Evolutionary conservation across 2,888 invertebrate species (phyloP), one percentile per base, ranked within the genome.

Genomic region (Julus scanicus): DNA sequence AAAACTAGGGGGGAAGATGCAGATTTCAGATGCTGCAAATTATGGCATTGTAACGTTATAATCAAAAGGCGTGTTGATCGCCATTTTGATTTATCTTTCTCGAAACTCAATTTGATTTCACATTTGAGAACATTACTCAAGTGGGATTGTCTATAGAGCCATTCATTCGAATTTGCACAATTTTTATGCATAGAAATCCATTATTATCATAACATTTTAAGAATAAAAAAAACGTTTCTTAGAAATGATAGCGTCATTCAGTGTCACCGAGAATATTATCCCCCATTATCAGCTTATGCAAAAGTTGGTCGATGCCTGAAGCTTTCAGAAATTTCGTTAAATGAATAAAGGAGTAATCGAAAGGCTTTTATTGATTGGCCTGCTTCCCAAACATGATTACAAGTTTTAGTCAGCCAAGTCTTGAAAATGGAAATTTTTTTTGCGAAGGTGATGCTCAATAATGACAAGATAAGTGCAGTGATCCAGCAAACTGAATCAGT

Each of bases 401-500:
- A 13, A 80, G 37, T 80, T 80, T 80, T 80, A 80, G 9, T 37
- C 80, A 20, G 20, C 2, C 37, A 11, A 80, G 80, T 29, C 29
- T 37, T 37, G 37, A 80, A 80, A 80, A 80, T 29, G 37, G 80
- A 37, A 80, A 37, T 20, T 71, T 71, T 29, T 29, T 80, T 2
- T 29, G 37, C 37, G 37, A 80, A 80, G 80, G 80, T 11, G 37
- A 20, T 37, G 71, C 11, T 71, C 71, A 71, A 71, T 71, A 71
- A 63, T 63, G 63, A 20, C 20, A 71, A 71, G 71, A 29, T 80
- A 80, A 80, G 80, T 80, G 80, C 80, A 80, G 80, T 37, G 80
- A 80, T 80, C 80, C 80, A 80, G 37, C 29, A 80, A 80, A 80
- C 80, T 80, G 20, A 37, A 80, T 80, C 37, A 11, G 29, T 20